Evolutionary conservation across 1,140 invertebrate genomes (phyloP).

Genomic region (Calycopis cecrops): DNA sequence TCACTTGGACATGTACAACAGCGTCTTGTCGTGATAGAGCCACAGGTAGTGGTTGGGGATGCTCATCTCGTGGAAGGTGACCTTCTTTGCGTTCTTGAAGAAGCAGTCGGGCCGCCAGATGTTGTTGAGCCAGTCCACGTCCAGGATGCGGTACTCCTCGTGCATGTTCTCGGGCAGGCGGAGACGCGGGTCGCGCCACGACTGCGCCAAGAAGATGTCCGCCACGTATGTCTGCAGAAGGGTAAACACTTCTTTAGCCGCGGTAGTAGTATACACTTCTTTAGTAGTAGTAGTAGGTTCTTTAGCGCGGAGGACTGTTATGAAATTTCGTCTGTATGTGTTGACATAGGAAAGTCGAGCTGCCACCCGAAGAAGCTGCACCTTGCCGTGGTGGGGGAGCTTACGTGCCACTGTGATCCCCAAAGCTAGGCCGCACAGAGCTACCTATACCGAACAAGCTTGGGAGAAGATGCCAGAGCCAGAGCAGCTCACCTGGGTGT

Average conservation of each 20-base stretch:
- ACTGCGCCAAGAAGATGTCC: conserved; percentile 94
- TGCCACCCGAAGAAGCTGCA: too few relatives aligned
- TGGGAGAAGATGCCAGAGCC: too few relatives aligned
- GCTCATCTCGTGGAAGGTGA: conserved; percentile 95
- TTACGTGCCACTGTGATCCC: too few relatives aligned
- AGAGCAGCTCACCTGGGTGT: too few relatives aligned
- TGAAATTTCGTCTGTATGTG: too few relatives aligned
- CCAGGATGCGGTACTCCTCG: conserved; percentile 91
- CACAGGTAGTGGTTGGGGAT: conserved; percentile 95
- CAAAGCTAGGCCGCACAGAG: too few relatives aligned
- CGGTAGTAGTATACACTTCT: too few relatives aligned
- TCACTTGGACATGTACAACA: conserved; percentile 94
- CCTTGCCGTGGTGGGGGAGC: too few relatives aligned
- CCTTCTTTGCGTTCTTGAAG: conserved; percentile 95
- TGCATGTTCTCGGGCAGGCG: conserved; percentile 93
- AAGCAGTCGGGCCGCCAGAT: conserved; percentile 95
- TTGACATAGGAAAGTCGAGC: too few relatives aligned
- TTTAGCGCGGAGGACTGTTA: too few relatives aligned
- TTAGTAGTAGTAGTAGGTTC: too few relatives aligned
- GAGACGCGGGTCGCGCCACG: conserved; percentile 90
- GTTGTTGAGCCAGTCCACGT: conserved; percentile 91
- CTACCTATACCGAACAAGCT: too few relatives aligned
- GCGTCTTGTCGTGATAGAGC: conserved; percentile 92
- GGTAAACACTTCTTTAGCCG: background rate
- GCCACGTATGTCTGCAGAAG: conserved; percentile 90